phyloP scores from a whole-genome alignment of 2,113 vertebrate genomes.

The Pedetes capensis region DNA sequence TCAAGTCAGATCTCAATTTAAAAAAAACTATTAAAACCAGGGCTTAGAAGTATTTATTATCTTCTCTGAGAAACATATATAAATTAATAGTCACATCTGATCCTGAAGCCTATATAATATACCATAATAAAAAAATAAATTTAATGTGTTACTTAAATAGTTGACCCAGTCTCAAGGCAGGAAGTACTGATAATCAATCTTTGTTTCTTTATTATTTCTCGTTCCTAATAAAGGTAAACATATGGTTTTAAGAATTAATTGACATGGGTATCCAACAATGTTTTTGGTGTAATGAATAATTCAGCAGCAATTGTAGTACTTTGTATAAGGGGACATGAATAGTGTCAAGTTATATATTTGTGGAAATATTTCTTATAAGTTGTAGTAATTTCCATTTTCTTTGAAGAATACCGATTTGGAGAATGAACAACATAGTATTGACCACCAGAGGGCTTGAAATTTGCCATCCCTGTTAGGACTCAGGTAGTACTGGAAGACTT shows the following conservation, averaged over 20 bases:
- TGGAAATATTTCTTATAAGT: neutral
- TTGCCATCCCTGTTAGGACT: neutral
- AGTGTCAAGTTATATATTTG: neutral
- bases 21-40: neutral
- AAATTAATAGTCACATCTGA: neutral
- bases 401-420: neutral
- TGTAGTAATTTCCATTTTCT: neutral
- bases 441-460: neutral
- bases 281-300: neutral
- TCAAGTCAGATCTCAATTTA: neutral
- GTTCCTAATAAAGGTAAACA: neutral
- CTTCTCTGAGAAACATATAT: neutral
- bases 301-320: neutral
- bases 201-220: neutral
- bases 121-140: neutral
- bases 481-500: neutral
- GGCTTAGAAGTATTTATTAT: neutral
- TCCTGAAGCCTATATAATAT: neutral
- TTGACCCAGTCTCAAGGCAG: neutral
- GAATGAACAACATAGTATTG: neutral
- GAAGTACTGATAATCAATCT: neutral
- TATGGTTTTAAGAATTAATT: neutral
- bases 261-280: neutral
- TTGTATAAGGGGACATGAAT: neutral
- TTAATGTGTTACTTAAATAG: neutral